Percentiles rank a stretch among this genome's conserved stretches.
Evolutionary conservation across 2,113 vertebrate species (phyloP).

Genomic region (Candoia aspera): DNA sequence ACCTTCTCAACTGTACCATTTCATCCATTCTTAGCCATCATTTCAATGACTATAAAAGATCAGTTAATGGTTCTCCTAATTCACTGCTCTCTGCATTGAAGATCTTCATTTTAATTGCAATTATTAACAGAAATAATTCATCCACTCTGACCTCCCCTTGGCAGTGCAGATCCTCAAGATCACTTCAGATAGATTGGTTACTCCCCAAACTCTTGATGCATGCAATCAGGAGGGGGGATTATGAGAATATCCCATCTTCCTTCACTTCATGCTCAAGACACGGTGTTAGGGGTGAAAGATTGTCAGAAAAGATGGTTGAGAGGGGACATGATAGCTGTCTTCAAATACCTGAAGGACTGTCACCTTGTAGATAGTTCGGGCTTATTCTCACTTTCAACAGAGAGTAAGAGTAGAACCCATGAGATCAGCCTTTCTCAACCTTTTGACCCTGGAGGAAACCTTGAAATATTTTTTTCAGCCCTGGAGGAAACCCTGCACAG

Average conservation of each 20-base stretch:
- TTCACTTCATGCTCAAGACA: not conserved
- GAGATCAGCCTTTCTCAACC: too few relatives aligned
- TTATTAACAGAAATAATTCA: slow-evolving; percentile 4
- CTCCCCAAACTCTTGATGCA: not conserved
- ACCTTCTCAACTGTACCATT: not conserved
- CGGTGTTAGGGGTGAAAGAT: not conserved
- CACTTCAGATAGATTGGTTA: not conserved
- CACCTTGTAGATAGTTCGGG: not conserved
- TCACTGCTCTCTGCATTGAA: not conserved
- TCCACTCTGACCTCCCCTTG: slow-evolving; percentile 4
- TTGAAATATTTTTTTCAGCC: too few relatives aligned
- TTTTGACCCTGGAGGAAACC: too few relatives aligned
- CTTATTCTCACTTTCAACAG: not conserved
- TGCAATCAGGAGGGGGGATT: not conserved
- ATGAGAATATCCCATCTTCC: not conserved
- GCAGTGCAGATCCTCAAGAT: not conserved
- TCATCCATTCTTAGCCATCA: not conserved
- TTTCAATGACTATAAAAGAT: slow-evolving; percentile 2
- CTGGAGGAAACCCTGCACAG: too few relatives aligned
- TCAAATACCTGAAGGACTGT: not conserved
- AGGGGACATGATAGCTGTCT: not conserved
- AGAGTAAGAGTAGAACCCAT: too few relatives aligned
- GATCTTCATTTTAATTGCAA: slow-evolving; percentile 12
- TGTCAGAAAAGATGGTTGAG: not conserved
- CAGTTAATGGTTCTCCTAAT: not conserved